Evolutionary conservation across 2,888 invertebrate species (phyloP).

Genomic region (Leucophora obtusa): DNA sequence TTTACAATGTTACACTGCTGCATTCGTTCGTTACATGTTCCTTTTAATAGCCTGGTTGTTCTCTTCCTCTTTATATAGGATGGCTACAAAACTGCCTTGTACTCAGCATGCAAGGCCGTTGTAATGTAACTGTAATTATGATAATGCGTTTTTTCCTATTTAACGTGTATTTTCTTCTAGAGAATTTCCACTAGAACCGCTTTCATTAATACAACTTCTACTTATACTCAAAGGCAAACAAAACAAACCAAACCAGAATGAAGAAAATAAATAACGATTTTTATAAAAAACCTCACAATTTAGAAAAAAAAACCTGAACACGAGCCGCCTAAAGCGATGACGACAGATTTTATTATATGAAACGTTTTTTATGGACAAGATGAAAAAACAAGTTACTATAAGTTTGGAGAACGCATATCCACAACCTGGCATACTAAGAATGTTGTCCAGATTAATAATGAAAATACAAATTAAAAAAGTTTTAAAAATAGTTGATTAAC

Average conservation of each 20-base stretch:
- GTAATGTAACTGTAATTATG: slow-evolving; percentile 48
- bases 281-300: not conserved
- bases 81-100: slow-evolving; percentile 30
- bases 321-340: slow-evolving; percentile 39
- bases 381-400: slow-evolving; percentile 2
- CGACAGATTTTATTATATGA: slow-evolving; percentile 35
- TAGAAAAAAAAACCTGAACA: slow-evolving; percentile 21
- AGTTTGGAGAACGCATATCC: slow-evolving; percentile 16
- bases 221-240: not conserved
- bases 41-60: not conserved
- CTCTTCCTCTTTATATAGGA: not conserved
- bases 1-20: not conserved
- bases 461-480: not conserved
- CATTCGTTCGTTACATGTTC: slow-evolving; percentile 1
- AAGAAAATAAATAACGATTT: slow-evolving; percentile 22
- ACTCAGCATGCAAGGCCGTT: slow-evolving; percentile 58
- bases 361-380: not conserved
- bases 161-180: not conserved
- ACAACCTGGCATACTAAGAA: slow-evolving; percentile 32
- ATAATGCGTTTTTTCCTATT: slow-evolving; percentile 20
- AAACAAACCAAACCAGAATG: slow-evolving; percentile 31
- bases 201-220: not conserved
- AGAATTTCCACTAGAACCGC: slow-evolving; percentile 10
- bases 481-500: slow-evolving; percentile 16
- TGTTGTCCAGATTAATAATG: slow-evolving; percentile 34